Evolutionary conservation across 2,113 vertebrate genomes (phyloP).

Genomic region (Catharus minimus): DNA sequence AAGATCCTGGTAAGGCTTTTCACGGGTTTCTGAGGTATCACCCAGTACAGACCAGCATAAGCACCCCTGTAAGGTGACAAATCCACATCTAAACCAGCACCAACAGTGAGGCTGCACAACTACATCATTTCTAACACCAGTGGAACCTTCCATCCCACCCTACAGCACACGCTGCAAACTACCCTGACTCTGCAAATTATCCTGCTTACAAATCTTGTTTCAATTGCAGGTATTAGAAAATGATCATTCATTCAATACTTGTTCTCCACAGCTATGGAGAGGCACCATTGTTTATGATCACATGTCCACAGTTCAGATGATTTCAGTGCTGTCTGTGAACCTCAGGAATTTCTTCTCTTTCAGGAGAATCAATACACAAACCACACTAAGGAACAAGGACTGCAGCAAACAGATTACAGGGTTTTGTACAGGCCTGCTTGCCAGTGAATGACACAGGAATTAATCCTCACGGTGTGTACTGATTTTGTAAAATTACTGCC

Average conservation of each 20-base stretch:
- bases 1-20: not conserved
- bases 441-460: not conserved
- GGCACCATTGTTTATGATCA: not conserved
- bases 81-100: rapidly evolving
- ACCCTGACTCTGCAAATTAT: not conserved
- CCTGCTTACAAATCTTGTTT: not conserved
- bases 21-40: not conserved
- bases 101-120: not conserved
- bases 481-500: not conserved
- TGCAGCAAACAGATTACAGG: not conserved
- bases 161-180: not conserved
- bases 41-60: not conserved
- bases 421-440: not conserved
- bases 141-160: not conserved
- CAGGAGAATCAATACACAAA: not conserved
- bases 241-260: not conserved
- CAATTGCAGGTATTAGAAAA: not conserved
- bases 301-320: not conserved
- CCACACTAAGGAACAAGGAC: not conserved
- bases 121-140: not conserved
- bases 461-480: not conserved
- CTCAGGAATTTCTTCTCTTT: not conserved
- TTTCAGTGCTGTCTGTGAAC: not conserved
- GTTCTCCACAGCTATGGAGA: not conserved
- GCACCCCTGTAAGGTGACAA: not conserved